Evolutionary conservation across 2,888 invertebrate species (phyloP).

Genomic region (Spatulosminthurus flaviceps): DNA sequence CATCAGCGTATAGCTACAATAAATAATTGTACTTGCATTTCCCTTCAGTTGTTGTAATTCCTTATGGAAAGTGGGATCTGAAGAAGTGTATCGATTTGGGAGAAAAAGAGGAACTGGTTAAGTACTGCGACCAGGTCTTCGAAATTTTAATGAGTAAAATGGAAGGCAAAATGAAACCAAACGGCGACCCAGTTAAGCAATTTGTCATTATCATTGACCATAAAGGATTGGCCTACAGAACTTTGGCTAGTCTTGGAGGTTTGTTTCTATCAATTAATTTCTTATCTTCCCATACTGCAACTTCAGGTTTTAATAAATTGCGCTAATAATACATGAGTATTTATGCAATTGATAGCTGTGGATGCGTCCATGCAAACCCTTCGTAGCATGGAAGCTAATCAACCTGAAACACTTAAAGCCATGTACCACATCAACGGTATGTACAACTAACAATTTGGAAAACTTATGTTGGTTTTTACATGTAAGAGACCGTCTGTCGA

Average conservation of each 20-base stretch:
- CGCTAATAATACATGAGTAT: neutral
- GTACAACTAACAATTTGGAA: too few species aligned
- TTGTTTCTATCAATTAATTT: neutral
- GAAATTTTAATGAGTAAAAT: neutral
- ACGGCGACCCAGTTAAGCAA: constrained; percentile 27
- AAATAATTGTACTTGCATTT: too few species aligned
- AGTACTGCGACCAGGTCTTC: constrained; percentile 36
- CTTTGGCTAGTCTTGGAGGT: constrained; percentile 1
- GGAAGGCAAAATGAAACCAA: constrained; percentile 27
- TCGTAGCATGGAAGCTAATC: neutral
- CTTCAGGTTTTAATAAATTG: neutral
- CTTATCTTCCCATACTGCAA: too few species aligned
- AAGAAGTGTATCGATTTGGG: constrained; percentile 27
- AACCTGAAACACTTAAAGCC: constrained; percentile 23
- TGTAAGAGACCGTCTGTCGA: too few species aligned
- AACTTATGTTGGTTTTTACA: too few species aligned
- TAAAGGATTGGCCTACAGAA: neutral
- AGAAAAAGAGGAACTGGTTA: constrained; percentile 23
- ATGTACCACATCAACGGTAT: constrained; percentile 30
- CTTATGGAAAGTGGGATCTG: constrained; percentile 14
- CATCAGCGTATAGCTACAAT: too few species aligned
- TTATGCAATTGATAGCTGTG: constrained; percentile 27
- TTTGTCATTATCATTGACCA: neutral
- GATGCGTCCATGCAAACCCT: constrained; percentile 25
- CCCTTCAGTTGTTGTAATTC: neutral